These are phyloP conservation scores for Polypterus senegalus DNA, from an alignment of 2,113 vertebrate genomes.

Conservation along the genomic window DNA sequence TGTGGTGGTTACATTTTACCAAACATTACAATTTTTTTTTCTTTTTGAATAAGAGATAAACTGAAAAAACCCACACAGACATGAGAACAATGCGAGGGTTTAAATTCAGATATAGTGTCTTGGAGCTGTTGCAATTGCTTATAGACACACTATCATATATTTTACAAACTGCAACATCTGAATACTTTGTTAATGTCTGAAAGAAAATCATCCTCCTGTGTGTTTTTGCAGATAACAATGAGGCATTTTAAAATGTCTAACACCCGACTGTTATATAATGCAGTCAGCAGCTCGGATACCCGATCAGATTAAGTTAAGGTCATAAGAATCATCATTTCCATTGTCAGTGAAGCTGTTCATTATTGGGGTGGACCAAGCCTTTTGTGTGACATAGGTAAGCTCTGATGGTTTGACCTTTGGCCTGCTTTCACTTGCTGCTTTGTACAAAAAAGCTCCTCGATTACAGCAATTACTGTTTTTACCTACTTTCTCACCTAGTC, in stretches of 20 bases:
- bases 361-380: constrained; percentile 43
- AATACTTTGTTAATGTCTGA: no score
- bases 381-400: constrained; percentile 34
- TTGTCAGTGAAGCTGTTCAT: constrained; percentile 42
- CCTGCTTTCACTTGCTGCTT: constrained; percentile 49
- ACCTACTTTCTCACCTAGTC: constrained; percentile 49
- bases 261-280: neutral
- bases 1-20: no score
- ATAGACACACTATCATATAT: no score
- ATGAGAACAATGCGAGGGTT: no score
- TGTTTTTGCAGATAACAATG: neutral
- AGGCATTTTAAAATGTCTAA: neutral
- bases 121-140: no score
- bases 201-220: neutral
- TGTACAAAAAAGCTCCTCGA: constrained; percentile 60
- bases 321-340: constrained; percentile 34
- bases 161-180: no score
- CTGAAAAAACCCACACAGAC: no score
- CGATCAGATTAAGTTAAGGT: constrained; percentile 13
- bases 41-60: no score
- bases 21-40: no score
- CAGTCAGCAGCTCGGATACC: neutral
- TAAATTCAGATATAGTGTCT: no score
- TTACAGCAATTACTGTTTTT: constrained; percentile 53
- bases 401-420: constrained; percentile 49